Conservation (phyloP, 2,797 vertebrate genomes). For the Carduelis carduelis region DNA sequence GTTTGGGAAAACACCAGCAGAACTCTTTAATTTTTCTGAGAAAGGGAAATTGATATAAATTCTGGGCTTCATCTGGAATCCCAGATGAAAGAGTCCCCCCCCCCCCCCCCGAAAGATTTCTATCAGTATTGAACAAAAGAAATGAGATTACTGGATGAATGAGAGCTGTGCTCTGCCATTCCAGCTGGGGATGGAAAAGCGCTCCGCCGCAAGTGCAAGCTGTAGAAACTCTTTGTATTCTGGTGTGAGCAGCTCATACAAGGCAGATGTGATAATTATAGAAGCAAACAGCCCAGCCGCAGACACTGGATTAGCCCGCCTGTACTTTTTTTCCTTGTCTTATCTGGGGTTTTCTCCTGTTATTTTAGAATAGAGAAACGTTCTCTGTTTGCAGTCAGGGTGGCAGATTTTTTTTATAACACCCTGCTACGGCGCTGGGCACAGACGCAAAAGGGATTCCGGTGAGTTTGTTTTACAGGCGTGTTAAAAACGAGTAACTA, state of each 20-base stretch:
- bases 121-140: neutral
- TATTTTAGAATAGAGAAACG: neutral
- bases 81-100: neutral
- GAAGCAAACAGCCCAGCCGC: rapidly evolving
- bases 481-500: rapidly evolving
- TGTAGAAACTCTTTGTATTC: neutral
- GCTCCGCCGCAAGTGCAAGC: rapidly evolving
- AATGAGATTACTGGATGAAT: neutral
- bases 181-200: neutral
- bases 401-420: rapidly evolving
- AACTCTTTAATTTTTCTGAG: neutral
- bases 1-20: neutral
- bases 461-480: rapidly evolving
- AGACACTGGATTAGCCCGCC: neutral
- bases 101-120: neutral
- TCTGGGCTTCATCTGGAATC: neutral
- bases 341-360: rapidly evolving
- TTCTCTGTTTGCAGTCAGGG: rapidly evolving
- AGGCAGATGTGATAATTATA: neutral
- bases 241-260: neutral
- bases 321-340: neutral
- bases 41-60: neutral
- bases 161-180: neutral
- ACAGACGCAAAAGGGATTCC: no score
- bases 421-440: neutral